A percentile compares a stretch with the other conserved stretches of the same genome.
phyloP scores from a whole-genome alignment of 2,797 vertebrate species.

The Phalloptychus januarius region DNA sequence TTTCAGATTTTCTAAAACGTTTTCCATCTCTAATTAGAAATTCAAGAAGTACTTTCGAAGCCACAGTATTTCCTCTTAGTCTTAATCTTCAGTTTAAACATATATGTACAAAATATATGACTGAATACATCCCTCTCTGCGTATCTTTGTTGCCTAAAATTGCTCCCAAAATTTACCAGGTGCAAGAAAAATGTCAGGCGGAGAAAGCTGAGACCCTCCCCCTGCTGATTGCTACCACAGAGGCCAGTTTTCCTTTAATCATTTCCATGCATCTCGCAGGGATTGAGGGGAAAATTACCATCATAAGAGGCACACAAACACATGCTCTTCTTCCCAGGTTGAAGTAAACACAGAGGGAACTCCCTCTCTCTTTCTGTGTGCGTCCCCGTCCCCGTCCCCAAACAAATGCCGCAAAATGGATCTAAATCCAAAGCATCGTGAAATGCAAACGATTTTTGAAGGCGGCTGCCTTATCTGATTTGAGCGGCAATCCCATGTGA shows the following conservation, averaged over 20 bases:
- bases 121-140: not conserved
- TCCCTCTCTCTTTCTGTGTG: conserved; percentile 47
- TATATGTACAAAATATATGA: not conserved
- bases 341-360: conserved; percentile 72
- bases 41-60: not conserved
- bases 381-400: conserved; percentile 57
- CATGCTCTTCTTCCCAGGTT: conserved; percentile 49
- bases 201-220: conserved; percentile 27
- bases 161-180: conserved; percentile 51
- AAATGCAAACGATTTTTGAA: conserved; percentile 66
- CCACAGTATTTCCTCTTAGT: not conserved
- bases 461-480: conserved; percentile 32
- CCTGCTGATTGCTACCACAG: conserved; percentile 62
- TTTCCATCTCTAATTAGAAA: not conserved
- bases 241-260: conserved; percentile 72
- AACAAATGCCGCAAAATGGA: conserved; percentile 67
- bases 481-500: conserved; percentile 43
- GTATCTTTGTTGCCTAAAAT: conserved; percentile 13
- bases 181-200: conserved; percentile 46
- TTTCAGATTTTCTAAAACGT: not conserved
- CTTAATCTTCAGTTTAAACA: not conserved
- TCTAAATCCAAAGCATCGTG: conserved; percentile 68
- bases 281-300: conserved; percentile 66
- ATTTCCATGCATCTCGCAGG: conserved; percentile 68
- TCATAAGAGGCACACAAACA: conserved; percentile 61